Percentiles rank a stretch among this genome's conserved stretches.
Conservation (phyloP, 2,888 invertebrate genomes). For the Hipparchia sbordonii region DNA sequence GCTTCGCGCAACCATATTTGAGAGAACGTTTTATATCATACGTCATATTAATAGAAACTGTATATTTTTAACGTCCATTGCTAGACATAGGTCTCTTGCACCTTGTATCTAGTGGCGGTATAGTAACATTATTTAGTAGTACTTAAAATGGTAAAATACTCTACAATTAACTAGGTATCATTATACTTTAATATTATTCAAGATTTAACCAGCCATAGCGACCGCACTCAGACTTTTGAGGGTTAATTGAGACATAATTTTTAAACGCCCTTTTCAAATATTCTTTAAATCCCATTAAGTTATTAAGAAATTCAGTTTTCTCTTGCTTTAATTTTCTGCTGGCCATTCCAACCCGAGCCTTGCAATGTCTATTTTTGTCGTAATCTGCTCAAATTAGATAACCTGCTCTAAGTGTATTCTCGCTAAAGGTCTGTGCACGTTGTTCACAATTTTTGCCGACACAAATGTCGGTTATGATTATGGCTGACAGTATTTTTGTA, state of each 20-base stretch:
- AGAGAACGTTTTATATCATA: too few species aligned
- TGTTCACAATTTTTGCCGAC: background rate
- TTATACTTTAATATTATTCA: slow-evolving; percentile 1
- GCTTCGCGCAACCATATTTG: too few species aligned
- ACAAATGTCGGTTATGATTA: background rate
- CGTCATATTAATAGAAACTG: background rate
- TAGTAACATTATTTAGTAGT: too few species aligned
- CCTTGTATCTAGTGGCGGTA: too few species aligned
- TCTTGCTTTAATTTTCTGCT: slow-evolving; percentile 25
- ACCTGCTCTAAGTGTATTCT: slow-evolving; percentile 32
- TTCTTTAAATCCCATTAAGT: slow-evolving; percentile 22
- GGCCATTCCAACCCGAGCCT: slow-evolving; percentile 19
- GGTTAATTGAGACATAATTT: slow-evolving; percentile 49
- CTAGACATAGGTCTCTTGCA: background rate
- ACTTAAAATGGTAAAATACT: too few species aligned
- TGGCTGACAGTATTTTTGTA: too few species aligned
- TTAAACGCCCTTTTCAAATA: slow-evolving; percentile 24
- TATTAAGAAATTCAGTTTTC: slow-evolving; percentile 28
- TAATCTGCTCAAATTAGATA: slow-evolving; percentile 36
- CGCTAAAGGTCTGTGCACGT: slow-evolving; percentile 17
- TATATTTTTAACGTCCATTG: background rate
- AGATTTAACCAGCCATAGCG: slow-evolving; percentile 6
- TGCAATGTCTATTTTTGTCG: slow-evolving; percentile 34
- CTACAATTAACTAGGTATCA: slow-evolving; percentile 52
- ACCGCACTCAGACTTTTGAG: slow-evolving; percentile 39